Evolutionary conservation across 2,797 vertebrate genomes (phyloP), one percentile per base, ranked within the genome.

Genomic region (Borostomias antarcticus): DNA sequence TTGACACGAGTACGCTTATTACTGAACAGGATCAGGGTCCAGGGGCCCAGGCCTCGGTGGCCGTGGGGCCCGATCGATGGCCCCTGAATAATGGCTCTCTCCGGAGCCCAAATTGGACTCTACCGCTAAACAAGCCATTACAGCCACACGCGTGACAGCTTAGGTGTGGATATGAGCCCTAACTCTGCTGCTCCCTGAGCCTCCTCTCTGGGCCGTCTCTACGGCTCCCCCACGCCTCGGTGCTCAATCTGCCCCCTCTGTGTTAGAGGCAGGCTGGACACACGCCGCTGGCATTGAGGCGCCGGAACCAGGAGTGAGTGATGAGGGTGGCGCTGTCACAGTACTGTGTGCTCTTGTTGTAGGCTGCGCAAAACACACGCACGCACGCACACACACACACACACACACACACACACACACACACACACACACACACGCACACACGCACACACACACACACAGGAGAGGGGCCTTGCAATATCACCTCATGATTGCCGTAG

Each of bases 1-100:
- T 92, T 96, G 95, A 97, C 95, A 97, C 78, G 95, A 95, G 94
- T 96, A 93, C 95, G 93, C 94, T 96, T 96, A 96, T 97, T 96
- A 97, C 95, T 94, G 95, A 96, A 97, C 96, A 96, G 95, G 94
- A 94, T 95, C 95, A 96, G 93, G 93, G 94, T 94, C n/a, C 93
- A 92, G 93, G 92, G 90, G 89, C 86, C 87, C 69, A 73, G 79
- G 84, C 81, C 70, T 75, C 7, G 76, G 66, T 87, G 85, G 89
- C 89, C 82, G 83, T 82, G 86, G 88, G 84, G 88, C 82, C 93
- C 93, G 91, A 96, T 97, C 96, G 92, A 97, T 97, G 95, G 89
- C 87, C 86, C 78, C 82, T 93, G 90, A 96, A 95, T 95, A 96
- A 97, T 96, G 94, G 91, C 93, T 95, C 94, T 94, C 93, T 17